Evolutionary conservation across 1,140 invertebrate genomes (phyloP).

Genomic region (Potamilus streckersoni): DNA sequence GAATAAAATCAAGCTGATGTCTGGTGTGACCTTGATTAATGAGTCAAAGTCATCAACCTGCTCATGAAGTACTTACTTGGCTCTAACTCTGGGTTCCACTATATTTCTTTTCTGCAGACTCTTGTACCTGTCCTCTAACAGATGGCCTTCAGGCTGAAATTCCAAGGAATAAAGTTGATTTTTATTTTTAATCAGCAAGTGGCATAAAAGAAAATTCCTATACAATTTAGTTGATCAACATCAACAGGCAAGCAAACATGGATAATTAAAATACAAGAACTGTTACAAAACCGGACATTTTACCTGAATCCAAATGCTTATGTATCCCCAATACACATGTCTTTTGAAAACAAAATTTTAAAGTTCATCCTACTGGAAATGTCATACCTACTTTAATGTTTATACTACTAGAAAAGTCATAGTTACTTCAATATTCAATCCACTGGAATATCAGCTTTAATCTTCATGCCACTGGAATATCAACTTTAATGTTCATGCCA

Average conservation of each 20-base stretch:
- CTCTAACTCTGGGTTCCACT: slow-evolving; percentile 71
- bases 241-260: background rate
- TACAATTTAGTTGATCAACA: background rate
- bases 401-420: background rate
- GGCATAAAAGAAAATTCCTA: background rate
- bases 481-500: too few species aligned
- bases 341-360: background rate
- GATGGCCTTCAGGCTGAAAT: slow-evolving; percentile 73
- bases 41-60: too few species aligned
- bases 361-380: background rate
- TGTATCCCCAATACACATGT: background rate
- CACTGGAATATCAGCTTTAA: background rate
- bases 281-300: background rate
- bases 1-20: too few species aligned
- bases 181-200: background rate
- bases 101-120: slow-evolving; percentile 85
- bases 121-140: slow-evolving; percentile 81
- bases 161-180: slow-evolving; percentile 2
- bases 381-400: slow-evolving; percentile 3
- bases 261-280: background rate
- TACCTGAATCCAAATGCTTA: background rate
- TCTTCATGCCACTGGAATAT: background rate
- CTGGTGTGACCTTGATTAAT: too few species aligned
- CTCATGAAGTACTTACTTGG: background rate
- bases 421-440: background rate